Evolutionary conservation across 2,113 vertebrate genomes (phyloP).

Genomic region (Protobothrops mucrosquamatus): DNA sequence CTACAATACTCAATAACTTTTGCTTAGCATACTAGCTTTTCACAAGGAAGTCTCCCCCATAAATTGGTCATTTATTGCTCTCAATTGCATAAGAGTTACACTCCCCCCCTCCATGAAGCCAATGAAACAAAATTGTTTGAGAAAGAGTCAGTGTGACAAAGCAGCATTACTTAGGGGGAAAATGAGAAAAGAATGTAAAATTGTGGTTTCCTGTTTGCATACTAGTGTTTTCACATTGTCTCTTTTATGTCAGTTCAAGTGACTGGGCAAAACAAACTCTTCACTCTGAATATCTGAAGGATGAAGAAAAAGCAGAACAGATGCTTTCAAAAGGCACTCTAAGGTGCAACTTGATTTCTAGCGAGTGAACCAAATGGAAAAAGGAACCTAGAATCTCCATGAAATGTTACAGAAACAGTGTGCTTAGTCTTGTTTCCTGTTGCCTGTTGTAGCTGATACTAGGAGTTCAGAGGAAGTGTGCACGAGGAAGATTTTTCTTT

Average conservation of each 20-base stretch:
- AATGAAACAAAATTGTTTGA: neutral
- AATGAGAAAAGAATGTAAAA: neutral
- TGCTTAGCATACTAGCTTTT: neutral
- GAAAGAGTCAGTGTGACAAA: rapidly evolving
- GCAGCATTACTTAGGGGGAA: rapidly evolving
- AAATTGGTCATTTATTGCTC: rapidly evolving
- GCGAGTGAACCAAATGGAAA: neutral
- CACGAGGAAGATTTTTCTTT: neutral
- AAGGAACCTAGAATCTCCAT: neutral
- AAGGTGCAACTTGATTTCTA: neutral
- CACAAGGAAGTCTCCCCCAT: neutral
- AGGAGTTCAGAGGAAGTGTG: neutral
- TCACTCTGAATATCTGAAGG: neutral
- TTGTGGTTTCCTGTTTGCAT: conserved; percentile 14
- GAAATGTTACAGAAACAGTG: neutral
- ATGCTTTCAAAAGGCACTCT: neutral
- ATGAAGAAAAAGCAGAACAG: rapidly evolving
- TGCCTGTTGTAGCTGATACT: neutral
- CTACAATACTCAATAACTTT: neutral
- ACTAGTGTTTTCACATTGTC: neutral
- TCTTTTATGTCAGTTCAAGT: neutral
- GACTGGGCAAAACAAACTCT: neutral
- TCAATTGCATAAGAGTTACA: rapidly evolving
- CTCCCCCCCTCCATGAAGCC: neutral
- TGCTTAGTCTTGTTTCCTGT: conserved; percentile 1